Evolutionary conservation across 2,797 vertebrate genomes (phyloP), one percentile per base, ranked within the genome.

Genomic region (Clarias platycephalus): DNA sequence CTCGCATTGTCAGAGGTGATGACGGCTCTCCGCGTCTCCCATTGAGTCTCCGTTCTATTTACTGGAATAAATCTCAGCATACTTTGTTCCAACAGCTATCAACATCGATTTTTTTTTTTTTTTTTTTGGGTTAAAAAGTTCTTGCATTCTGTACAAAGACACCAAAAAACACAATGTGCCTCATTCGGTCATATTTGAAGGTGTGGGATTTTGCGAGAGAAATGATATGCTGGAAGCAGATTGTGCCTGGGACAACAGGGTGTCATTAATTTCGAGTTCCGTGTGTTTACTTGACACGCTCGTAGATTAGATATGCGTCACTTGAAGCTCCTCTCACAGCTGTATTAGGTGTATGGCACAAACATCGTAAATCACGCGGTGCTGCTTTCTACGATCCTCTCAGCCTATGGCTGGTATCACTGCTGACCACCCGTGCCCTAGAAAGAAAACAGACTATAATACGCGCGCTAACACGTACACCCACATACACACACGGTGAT

Each of bases 261-360:
- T 53, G 78, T 58, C 62, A 53, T 66, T 66, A 31, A 66, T 80
- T 67, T 66, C 2, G 15, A 53, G 62, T 18, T 80, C 7, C 24
- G 40, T 77, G 74, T 77, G 44, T 80, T 80, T 80, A 31, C 40
- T 13, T 20, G 40, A 67, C 58, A 63, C 78, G 4, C 16, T 55
- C n/a, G 62, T 24, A 67, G 77, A 77, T 77, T 80, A 64, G 60
- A 8, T 26, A 80, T 64, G 77, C 8, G 7, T 63, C 58, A 79
- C 34, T 40, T 62, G 53, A 76, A 34, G 75, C 57, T 37, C 60
- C 28, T 58, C 55, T 60, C 31, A 5, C 12, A 22, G 55, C 24
- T 77, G 53, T 12, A 22, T 77, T 77, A 24, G 55, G 70, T 53
- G 40, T 53, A 37, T 40, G 40, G 57, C 31, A 37, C 20, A 78